A percentile compares a stretch with the other conserved stretches of the same genome.
phyloP scores from a whole-genome alignment of 2,113 vertebrate species.

The Eulemur rufifrons region DNA sequence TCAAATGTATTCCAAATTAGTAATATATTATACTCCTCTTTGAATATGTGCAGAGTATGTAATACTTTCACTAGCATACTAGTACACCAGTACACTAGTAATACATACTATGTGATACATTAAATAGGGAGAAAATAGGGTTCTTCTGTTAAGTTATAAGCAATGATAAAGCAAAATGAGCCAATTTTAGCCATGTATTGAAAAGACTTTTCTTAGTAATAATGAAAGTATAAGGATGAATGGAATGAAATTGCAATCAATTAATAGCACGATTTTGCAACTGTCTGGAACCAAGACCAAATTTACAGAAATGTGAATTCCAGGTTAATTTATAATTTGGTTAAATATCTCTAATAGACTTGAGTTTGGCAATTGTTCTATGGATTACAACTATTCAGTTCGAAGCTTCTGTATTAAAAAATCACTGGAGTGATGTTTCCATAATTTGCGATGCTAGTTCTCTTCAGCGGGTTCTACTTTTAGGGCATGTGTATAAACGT shows the following conservation, averaged over 20 bases:
- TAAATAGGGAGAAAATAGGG: not conserved
- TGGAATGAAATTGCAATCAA: not conserved
- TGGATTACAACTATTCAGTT: not conserved
- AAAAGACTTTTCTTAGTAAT: not conserved
- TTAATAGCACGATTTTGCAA: not conserved
- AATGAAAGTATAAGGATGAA: not conserved
- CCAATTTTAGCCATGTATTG: not conserved
- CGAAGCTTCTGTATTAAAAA: not conserved
- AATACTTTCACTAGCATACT: not conserved
- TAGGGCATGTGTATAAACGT: not conserved
- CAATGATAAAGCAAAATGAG: not conserved
- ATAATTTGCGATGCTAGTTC: not conserved
- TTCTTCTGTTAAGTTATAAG: not conserved
- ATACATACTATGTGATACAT: not conserved
- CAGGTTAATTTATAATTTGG: constrained; percentile 7
- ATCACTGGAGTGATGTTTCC: not conserved
- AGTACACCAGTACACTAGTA: not conserved
- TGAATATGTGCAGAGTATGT: not conserved
- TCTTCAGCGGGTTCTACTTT: not conserved
- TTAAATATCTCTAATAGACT: not conserved
- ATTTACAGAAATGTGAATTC: constrained; percentile 16
- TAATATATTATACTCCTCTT: not conserved
- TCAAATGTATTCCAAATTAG: not conserved
- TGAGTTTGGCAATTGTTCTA: not conserved
- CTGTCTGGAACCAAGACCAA: constrained; percentile 9